Evolutionary conservation across 2,797 vertebrate genomes (phyloP).

Genomic region (Tarsius wallacei): DNA sequence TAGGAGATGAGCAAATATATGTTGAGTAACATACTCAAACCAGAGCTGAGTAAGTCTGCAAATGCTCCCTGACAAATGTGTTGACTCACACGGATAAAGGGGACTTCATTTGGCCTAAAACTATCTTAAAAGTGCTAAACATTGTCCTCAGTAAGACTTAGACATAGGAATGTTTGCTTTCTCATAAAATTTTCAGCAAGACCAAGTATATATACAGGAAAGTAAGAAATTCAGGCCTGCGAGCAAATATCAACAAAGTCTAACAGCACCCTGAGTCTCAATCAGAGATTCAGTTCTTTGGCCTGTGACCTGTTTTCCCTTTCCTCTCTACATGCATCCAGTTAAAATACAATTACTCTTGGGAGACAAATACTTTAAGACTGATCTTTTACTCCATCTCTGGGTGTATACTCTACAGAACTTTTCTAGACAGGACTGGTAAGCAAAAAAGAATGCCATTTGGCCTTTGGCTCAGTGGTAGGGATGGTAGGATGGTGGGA

Average conservation of each 20-base stretch:
- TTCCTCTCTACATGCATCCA: neutral
- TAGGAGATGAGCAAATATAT: neutral
- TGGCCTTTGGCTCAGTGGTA: neutral
- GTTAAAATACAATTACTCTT: neutral
- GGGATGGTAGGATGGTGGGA: neutral
- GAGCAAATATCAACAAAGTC: neutral
- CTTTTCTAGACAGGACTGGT: neutral
- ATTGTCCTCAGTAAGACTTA: neutral
- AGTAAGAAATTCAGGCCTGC: neutral
- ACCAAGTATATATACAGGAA: neutral
- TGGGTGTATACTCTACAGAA: neutral
- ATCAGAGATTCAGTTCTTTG: neutral
- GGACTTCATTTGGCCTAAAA: neutral
- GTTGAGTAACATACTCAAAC: neutral
- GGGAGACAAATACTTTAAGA: neutral
- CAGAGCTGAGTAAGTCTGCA: neutral
- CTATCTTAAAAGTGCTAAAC: neutral
- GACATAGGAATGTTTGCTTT: neutral
- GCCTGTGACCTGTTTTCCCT: neutral
- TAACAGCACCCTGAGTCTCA: neutral
- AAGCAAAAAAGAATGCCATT: neutral
- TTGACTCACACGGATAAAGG: neutral
- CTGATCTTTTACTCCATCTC: neutral
- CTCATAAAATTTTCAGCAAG: neutral
- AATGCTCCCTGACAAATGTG: neutral